Percentiles rank a stretch among this genome's conserved stretches.
Evolutionary conservation across 2,113 vertebrate species (phyloP).

Genomic region (Rhinolophus sinicus): DNA sequence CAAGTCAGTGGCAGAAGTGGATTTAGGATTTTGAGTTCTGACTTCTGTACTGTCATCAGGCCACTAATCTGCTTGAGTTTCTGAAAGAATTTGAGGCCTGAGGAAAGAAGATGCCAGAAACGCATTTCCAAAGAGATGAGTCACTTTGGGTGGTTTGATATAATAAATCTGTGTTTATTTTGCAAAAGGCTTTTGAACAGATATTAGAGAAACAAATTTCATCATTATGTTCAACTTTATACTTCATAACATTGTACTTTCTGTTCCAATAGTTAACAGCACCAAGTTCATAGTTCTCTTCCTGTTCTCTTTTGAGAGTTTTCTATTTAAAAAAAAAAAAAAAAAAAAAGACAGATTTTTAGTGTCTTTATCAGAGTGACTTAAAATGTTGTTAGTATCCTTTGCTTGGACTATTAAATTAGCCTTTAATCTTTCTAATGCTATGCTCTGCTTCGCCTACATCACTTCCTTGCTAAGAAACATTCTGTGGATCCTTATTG

Average conservation of each 20-base stretch:
- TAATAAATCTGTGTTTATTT: conserved; percentile 70
- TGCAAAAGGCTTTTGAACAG: conserved; percentile 71
- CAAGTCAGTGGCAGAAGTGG: neutral
- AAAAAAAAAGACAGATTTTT: conserved; percentile 7
- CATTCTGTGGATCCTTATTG: neutral
- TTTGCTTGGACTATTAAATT: neutral
- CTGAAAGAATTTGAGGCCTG: conserved; percentile 62
- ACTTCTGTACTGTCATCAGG: conserved; percentile 71
- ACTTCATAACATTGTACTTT: conserved; percentile 68
- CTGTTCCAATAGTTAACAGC: conserved; percentile 63
- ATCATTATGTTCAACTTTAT: conserved; percentile 76
- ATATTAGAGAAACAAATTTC: conserved; percentile 77
- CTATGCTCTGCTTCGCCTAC: neutral
- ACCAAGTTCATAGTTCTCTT: conserved; percentile 37
- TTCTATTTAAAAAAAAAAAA: conserved; percentile 37
- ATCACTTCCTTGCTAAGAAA: neutral
- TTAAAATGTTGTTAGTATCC: neutral
- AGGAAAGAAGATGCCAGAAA: conserved; percentile 69
- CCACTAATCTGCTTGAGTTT: conserved; percentile 68
- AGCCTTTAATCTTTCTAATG: neutral
- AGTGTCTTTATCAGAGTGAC: conserved; percentile 37
- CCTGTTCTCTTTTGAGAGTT: conserved; percentile 52
- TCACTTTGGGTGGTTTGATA: conserved; percentile 64
- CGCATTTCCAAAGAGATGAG: conserved; percentile 60
- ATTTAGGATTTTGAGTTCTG: conserved; percentile 60